Evolutionary conservation across 2,113 vertebrate species (phyloP).

Genomic region (Synodontis membranacea): DNA sequence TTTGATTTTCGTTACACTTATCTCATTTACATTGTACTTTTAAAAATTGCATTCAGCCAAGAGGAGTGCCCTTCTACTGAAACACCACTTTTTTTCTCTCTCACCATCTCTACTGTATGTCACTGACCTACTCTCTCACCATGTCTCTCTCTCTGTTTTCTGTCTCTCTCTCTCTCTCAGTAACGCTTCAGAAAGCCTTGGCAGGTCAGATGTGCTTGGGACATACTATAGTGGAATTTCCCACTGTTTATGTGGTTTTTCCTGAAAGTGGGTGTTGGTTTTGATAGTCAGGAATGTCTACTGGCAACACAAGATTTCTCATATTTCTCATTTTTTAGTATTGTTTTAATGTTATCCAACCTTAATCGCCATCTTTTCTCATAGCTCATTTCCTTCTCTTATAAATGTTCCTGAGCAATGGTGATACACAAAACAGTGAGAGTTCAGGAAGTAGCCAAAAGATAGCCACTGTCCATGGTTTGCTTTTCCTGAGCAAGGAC

Average conservation of each 20-base stretch:
- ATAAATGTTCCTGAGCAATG: background rate
- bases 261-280: conserved; percentile 19
- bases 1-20: conserved; percentile 39
- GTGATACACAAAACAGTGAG: background rate
- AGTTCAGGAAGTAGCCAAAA: background rate
- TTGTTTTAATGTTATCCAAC: conserved; percentile 7
- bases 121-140: background rate
- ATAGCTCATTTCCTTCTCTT: conserved; percentile 12
- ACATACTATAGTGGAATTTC: conserved; percentile 42
- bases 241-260: conserved; percentile 39
- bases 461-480: background rate
- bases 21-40: too few species aligned
- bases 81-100: background rate
- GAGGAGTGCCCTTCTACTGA: conserved; percentile 34
- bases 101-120: background rate
- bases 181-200: conserved; percentile 60
- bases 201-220: conserved; percentile 53
- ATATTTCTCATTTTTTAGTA: conserved; percentile 16
- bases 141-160: background rate
- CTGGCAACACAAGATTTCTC: conserved; percentile 25
- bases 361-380: background rate
- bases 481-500: background rate
- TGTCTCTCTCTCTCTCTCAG: background rate
- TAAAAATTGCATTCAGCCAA: conserved; percentile 61
- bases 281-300: conserved; percentile 26